Base-by-base conservation (phyloP, 1,140 invertebrate species). In the Calliopsis andreniformis region DNA sequence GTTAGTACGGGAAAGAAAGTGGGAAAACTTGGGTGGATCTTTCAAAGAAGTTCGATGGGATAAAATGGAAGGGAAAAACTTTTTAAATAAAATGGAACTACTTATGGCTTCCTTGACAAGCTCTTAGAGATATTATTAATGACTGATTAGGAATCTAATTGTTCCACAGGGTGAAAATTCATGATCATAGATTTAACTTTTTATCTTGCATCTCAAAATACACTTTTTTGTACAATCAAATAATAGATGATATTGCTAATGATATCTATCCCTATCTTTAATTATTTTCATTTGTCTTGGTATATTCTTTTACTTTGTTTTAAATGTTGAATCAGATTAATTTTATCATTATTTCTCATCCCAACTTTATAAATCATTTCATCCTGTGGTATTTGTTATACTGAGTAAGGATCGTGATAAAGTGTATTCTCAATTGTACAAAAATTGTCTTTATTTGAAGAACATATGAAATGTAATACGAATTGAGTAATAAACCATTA, bases 61-160 rank as follows among this genome's bases (percentile, higher is more conserved):
- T 59, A 97, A 97, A 92, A 97, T 99, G 94, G 97, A 99, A 89
- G 98, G 98, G n/a, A 97, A 97, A 87, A 99, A 98, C 92, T 98
- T 99, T 89, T 93, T 98, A 1, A 98, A 98, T 86, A 99, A 99
- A 94, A 98, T 99, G 95, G 98, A 99, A 93, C 93, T 98, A 76
- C 93, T 99, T 6, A 98, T 99, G 97, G 97, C 98, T 25, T 96
- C 96, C 83, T 92, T 98, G 18, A 97, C 95, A 6, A 95, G 94
- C 76, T 91, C 90, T 64, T 91, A 82, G 49, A 43, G 51, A 3
- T 51, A 18, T 39, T n/a, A 68, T 45, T 25, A 28, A 20, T 28
- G 51, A 75, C 51, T 75, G 42, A 75, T 23, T 66, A 73, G 70
- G 39, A 55, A 75, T 45, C 25, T 7, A 58, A 32, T 75, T 67